Conservation (phyloP, 2,888 invertebrate species). For the Caenorhabditis sp. region DNA sequence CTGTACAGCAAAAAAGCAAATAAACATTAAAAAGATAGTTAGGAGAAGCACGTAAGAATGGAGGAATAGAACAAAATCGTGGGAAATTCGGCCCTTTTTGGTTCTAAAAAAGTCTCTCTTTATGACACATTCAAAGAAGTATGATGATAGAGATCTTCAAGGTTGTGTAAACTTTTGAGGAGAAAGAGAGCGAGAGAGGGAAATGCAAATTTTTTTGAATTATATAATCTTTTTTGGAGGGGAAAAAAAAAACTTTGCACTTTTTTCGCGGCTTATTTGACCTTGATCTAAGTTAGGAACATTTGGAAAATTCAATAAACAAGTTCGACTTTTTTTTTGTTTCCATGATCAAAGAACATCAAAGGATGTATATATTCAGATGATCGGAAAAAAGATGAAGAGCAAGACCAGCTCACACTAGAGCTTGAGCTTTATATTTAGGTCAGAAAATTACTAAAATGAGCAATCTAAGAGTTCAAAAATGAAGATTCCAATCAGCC, state of each 20-base stretch:
- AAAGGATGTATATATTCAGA: too few species aligned
- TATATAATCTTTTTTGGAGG: neutral
- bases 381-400: too few species aligned
- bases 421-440: too few species aligned
- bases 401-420: too few species aligned
- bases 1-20: neutral
- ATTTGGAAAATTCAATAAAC: too few species aligned
- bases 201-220: neutral
- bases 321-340: too few species aligned
- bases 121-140: neutral
- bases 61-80: neutral
- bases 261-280: neutral
- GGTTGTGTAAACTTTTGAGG: neutral
- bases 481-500: too few species aligned
- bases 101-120: neutral
- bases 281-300: neutral
- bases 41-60: neutral
- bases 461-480: too few species aligned
- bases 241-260: neutral
- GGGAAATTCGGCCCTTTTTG: neutral
- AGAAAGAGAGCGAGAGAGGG: neutral
- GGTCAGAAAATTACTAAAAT: too few species aligned
- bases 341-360: too few species aligned
- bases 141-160: neutral
- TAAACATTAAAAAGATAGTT: neutral